These are phyloP conservation scores for Gasteruption jaculator DNA, from an alignment of 2,888 invertebrate genomes.

Conservation along the genomic window DNA sequence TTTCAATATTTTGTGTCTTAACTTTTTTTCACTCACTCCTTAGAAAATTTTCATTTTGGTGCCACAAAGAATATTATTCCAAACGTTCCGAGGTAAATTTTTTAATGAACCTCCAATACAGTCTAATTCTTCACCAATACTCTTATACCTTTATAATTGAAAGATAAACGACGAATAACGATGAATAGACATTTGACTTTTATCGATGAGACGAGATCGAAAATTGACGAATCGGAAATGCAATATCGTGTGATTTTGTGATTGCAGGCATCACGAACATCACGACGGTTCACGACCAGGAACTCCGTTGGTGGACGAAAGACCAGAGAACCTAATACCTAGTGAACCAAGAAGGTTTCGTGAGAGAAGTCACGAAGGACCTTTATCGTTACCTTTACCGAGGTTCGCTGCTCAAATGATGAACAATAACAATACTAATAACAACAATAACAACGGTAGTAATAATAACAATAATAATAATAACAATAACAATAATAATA, in stretches of 20 bases:
- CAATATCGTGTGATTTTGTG: conserved; percentile 8
- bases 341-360: conserved; percentile 70
- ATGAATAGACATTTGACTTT: no score
- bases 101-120: no score
- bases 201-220: no score
- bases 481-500: conserved; percentile 27
- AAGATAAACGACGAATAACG: no score
- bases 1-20: no score
- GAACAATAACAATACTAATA: conserved; percentile 44
- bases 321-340: conserved; percentile 69
- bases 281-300: conserved; percentile 72
- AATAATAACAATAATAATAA: conserved; percentile 17
- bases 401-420: conserved; percentile 75
- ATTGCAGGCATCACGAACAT: conserved; percentile 55
- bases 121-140: no score
- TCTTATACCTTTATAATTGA: no score
- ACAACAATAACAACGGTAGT: conserved; percentile 31
- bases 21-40: no score
- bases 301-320: conserved; percentile 79
- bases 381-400: conserved; percentile 81
- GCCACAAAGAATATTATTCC: no score
- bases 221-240: no score
- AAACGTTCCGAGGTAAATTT: no score
- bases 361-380: conserved; percentile 62
- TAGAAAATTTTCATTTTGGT: no score